These are phyloP conservation scores for Pocota personata DNA, from an alignment of 2,888 invertebrate genomes.

Conservation along the genomic window DNA sequence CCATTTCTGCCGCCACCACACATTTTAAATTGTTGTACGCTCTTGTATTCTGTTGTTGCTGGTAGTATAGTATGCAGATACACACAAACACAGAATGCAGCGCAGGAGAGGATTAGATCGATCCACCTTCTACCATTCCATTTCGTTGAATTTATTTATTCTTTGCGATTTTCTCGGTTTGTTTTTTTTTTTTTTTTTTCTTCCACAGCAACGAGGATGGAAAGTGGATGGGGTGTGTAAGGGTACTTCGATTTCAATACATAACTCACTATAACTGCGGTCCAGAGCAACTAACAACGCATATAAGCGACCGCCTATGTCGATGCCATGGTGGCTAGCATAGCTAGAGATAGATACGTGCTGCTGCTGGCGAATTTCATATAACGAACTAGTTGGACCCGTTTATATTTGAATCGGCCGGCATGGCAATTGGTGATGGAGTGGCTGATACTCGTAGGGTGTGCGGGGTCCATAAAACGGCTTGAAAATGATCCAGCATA, in stretches of 20 bases:
- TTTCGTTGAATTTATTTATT: slow-evolving; percentile 68
- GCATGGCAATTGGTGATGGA: slow-evolving; percentile 19
- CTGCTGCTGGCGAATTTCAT: slow-evolving; percentile 62
- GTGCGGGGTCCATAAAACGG: not conserved
- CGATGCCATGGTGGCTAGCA: slow-evolving; percentile 69
- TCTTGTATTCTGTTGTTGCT: slow-evolving; percentile 22
- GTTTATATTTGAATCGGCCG: slow-evolving; percentile 59
- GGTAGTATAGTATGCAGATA: slow-evolving; percentile 1
- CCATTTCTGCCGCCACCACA: slow-evolving; percentile 58
- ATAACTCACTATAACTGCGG: slow-evolving; percentile 69
- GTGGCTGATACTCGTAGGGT: too few relatives aligned
- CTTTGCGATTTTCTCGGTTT: slow-evolving; percentile 28
- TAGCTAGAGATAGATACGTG: slow-evolving; percentile 54
- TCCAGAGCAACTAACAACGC: slow-evolving; percentile 64
- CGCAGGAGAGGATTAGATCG: slow-evolving; percentile 63
- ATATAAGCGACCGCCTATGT: slow-evolving; percentile 70
- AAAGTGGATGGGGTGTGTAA: slow-evolving; percentile 71
- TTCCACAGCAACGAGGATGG: slow-evolving; percentile 39
- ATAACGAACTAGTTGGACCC: slow-evolving; percentile 72
- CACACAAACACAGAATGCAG: slow-evolving; percentile 12
- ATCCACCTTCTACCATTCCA: slow-evolving; percentile 71
- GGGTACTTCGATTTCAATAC: slow-evolving; percentile 72
- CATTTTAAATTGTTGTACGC: slow-evolving; percentile 38
- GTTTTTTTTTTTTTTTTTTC: not conserved
- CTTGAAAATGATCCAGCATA: slow-evolving; percentile 45